Evolutionary conservation across 1,140 invertebrate genomes (phyloP).

Genomic region (Drosophila pachea): DNA sequence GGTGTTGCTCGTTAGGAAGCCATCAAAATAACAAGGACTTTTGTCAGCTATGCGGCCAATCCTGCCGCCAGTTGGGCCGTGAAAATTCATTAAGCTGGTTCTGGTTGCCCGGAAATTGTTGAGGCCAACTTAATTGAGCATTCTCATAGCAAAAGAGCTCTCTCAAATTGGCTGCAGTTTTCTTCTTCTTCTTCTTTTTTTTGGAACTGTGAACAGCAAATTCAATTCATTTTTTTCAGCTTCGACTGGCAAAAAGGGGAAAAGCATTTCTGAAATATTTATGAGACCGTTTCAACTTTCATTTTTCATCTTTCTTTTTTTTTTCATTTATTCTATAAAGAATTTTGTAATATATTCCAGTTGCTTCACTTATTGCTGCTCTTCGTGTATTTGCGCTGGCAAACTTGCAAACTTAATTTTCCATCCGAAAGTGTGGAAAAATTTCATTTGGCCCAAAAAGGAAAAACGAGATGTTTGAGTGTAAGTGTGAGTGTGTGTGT

Average conservation of each 20-base stretch:
- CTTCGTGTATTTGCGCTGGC: constrained; percentile 61
- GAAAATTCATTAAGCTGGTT: constrained; percentile 28
- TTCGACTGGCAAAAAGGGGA: constrained; percentile 14
- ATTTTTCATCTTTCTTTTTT: too few relatives aligned
- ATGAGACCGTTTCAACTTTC: constrained; percentile 24
- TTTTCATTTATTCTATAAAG: too few relatives aligned
- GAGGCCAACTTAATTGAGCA: constrained; percentile 32
- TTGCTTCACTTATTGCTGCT: constrained; percentile 28
- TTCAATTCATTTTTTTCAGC: constrained; percentile 6
- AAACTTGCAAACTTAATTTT: constrained; percentile 66
- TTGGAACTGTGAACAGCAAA: constrained; percentile 6
- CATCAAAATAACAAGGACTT: constrained; percentile 25
- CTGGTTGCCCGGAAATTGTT: constrained; percentile 16
- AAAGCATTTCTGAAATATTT: constrained; percentile 39
- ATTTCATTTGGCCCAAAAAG: constrained; percentile 31
- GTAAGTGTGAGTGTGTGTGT: background rate
- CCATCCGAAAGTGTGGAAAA: constrained; percentile 27
- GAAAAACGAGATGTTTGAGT: constrained; percentile 8
- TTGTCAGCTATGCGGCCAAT: constrained; percentile 19
- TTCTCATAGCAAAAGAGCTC: background rate
- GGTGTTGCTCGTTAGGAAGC: constrained; percentile 16
- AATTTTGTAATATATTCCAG: constrained; percentile 14
- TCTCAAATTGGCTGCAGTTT: constrained; percentile 9
- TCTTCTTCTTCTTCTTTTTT: background rate
- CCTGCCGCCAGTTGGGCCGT: constrained; percentile 3